Percentiles rank a stretch among this genome's conserved stretches.
These are phyloP conservation scores for Scolopax mira DNA, from an alignment of 2,113 vertebrate species.

Conservation along the genomic window DNA sequence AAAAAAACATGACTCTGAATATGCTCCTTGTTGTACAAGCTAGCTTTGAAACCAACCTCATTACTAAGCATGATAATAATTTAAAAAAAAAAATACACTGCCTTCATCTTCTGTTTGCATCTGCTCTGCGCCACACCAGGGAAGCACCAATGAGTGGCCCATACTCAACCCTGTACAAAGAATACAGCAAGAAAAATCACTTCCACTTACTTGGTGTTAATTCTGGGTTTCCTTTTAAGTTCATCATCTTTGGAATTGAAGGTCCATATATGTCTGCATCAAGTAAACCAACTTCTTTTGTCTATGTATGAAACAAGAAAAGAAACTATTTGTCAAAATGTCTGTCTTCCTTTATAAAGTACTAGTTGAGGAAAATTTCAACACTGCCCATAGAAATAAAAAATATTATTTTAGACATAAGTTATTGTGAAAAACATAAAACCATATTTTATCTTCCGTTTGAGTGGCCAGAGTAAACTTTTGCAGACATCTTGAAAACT, in stretches of 20 bases:
- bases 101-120: neutral
- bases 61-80: neutral
- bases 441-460: neutral
- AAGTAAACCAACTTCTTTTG: slow-evolving; percentile 86
- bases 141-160: neutral
- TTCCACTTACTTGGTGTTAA: slow-evolving; percentile 84
- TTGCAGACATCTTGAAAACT: neutral
- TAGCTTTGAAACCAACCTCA: neutral
- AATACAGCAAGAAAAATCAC: neutral
- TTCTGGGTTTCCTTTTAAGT: slow-evolving; percentile 91
- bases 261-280: slow-evolving; percentile 95
- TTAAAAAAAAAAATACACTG: neutral
- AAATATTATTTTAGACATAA: neutral
- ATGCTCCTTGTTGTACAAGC: neutral
- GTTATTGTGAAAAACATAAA: neutral
- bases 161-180: neutral
- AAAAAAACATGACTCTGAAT: neutral
- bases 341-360: neutral
- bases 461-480: neutral
- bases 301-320: slow-evolving; percentile 66
- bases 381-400: neutral
- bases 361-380: neutral
- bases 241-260: slow-evolving; percentile 96
- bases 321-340: neutral
- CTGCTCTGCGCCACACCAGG: neutral